Evolutionary conservation across 2,113 vertebrate genomes (phyloP).

Genomic region (Paratilapia polleni): DNA sequence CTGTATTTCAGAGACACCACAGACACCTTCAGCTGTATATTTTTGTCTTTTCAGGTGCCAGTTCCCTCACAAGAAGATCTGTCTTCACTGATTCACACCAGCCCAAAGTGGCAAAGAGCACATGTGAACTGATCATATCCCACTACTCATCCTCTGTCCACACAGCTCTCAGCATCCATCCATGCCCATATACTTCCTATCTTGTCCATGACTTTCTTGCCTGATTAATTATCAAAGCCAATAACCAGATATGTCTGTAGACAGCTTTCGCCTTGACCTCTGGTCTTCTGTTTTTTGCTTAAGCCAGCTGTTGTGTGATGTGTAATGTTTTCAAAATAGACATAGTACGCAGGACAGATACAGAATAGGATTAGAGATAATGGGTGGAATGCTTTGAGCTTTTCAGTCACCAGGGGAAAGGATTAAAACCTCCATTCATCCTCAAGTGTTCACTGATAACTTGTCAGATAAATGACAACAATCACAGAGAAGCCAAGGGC

Average conservation of each 20-base stretch:
- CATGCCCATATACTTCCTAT: background rate
- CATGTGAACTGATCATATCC: background rate
- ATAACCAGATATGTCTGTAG: no score
- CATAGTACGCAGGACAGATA: background rate
- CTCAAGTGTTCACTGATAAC: background rate
- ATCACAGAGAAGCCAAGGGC: no score
- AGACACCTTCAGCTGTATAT: background rate
- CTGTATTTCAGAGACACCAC: background rate
- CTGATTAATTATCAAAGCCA: background rate
- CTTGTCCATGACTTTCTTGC: background rate
- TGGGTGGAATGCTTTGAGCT: background rate
- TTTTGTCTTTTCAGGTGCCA: constrained; percentile 60
- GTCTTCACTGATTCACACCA: constrained; percentile 30
- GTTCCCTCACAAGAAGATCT: constrained; percentile 36
- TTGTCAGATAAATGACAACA: background rate
- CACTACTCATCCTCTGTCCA: background rate
- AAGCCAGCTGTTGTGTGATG: background rate
- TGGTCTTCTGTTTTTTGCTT: background rate
- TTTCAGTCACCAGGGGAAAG: background rate
- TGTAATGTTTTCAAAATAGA: background rate
- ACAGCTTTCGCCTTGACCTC: background rate
- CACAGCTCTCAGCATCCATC: background rate
- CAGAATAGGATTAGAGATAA: background rate
- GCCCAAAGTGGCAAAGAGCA: background rate
- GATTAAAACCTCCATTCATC: background rate